phyloP scores from a whole-genome alignment of 1,140 invertebrate genomes.

The Macrosteles quadrilineatus region DNA sequence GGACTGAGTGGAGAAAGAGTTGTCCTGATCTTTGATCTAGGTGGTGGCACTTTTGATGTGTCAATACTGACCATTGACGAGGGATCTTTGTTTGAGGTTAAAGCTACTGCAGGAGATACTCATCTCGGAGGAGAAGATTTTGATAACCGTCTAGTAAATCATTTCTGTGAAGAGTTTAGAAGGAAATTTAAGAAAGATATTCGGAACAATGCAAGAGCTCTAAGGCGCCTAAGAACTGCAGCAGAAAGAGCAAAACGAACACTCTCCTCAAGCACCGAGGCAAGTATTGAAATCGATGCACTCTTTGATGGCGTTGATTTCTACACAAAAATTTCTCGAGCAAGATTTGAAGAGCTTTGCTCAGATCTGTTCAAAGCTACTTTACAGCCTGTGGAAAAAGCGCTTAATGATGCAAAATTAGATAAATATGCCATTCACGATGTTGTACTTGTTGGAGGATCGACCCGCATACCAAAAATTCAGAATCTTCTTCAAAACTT shows the following conservation, averaged over 20 bases:
- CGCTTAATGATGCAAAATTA: slow-evolving; percentile 71
- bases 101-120: slow-evolving; percentile 75
- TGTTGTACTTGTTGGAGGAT: slow-evolving; percentile 78
- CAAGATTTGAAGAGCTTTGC: slow-evolving; percentile 65
- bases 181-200: slow-evolving; percentile 57
- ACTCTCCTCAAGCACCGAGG: slow-evolving; percentile 59
- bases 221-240: slow-evolving; percentile 64
- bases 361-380: slow-evolving; percentile 61
- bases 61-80: slow-evolving; percentile 85
- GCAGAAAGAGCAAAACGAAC: slow-evolving; percentile 63
- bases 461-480: slow-evolving; percentile 69
- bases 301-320: slow-evolving; percentile 61
- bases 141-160: slow-evolving; percentile 75
- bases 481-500: slow-evolving; percentile 60
- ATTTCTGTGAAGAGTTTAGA: slow-evolving; percentile 62
- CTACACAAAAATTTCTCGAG: slow-evolving; percentile 61
- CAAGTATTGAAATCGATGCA: slow-evolving; percentile 59
- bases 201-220: slow-evolving; percentile 52
- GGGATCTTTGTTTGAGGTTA: slow-evolving; percentile 78
- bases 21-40: slow-evolving; percentile 73
- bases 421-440: slow-evolving; percentile 72
- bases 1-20: slow-evolving; percentile 74
- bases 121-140: slow-evolving; percentile 81
- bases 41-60: slow-evolving; percentile 81
- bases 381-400: slow-evolving; percentile 64